Base-by-base conservation (phyloP, 2,888 invertebrate species). In the Apodemia mormo region DNA sequence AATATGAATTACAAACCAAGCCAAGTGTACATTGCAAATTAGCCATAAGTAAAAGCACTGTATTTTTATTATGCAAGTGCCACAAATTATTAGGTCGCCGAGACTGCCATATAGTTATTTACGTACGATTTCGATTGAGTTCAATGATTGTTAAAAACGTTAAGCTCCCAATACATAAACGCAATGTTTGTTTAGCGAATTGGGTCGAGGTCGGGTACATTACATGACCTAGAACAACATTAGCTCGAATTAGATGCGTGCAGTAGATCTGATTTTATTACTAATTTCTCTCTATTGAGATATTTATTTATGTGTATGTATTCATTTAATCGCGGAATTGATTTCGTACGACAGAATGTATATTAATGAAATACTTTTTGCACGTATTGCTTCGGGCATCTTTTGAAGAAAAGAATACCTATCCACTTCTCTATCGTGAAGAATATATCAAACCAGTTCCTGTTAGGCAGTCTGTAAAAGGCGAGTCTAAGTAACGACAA, bases 131-230 rank as follows among this genome's bases (percentile, higher is more conserved):
- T 72, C 74, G 61, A 76, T 75, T 76, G 71, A 70, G 68, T 68
- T 72, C 73, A 76, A 78, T 73, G 72, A 80, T 79, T 78, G 80
- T 75, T 76, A 76, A 82, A 84, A 77, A 77, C 75, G 76, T 52
- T 70, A 72, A 77, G 83, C 75, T 82, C 85, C 80, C 81, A 86
- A 87, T 88, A 81, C 79, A 78, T 82, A 81, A 52, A 86, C 85
- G 85, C 83, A 81, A 80, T 86, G 85, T 82, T 82, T 80, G 77
- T 75, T 78, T 74, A 76, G 68, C 69, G 77, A 89, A 86, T 87
- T 83, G 76, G 90, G 91, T 87, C 90, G 89, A 92, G 91, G 90
- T 79, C 85, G 82, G 72, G 75, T 83, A 78, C 79, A 80, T 84
- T 80, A 80, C 76, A 10, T 65, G 82, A 83, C 81, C 82, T 83